A percentile compares a stretch with the other conserved stretches of the same genome.
These are phyloP conservation scores for Zapus hudsonius DNA, from an alignment of 2,113 vertebrate species.

Conservation along the genomic window DNA sequence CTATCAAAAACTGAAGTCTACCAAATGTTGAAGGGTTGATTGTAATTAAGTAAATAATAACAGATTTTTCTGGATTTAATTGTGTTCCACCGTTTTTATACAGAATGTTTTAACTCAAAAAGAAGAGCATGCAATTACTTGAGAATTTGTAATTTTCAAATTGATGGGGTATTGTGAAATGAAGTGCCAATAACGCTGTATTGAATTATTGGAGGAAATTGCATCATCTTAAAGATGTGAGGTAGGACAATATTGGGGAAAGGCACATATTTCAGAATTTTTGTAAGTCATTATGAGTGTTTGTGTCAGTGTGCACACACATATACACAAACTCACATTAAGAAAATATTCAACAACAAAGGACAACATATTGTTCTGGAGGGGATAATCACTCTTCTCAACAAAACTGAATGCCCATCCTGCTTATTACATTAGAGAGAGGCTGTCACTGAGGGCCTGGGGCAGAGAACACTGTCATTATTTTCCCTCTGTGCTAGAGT, in stretches of 20 bases:
- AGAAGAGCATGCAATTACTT: neutral
- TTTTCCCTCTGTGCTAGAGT: too few relatives aligned
- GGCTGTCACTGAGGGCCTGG: too few relatives aligned
- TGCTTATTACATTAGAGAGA: too few relatives aligned
- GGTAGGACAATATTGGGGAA: neutral
- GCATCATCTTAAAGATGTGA: slow-evolving; percentile 2
- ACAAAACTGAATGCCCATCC: neutral
- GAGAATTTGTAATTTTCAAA: neutral
- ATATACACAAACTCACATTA: neutral
- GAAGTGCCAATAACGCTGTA: neutral
- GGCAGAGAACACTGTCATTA: neutral
- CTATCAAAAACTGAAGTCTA: neutral
- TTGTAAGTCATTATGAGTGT: neutral
- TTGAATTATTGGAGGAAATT: neutral
- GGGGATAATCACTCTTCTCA: neutral
- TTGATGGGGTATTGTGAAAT: neutral
- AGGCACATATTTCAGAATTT: neutral
- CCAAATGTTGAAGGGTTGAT: neutral
- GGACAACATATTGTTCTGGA: neutral
- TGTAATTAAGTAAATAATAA: neutral
- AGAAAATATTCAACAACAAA: neutral
- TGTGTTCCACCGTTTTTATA: neutral
- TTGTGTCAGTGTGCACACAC: neutral
- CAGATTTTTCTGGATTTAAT: neutral
- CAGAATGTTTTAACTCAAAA: slow-evolving; percentile 2